Base-by-base conservation (phyloP, 2,113 vertebrate species). In the Equus przewalskii region DNA sequence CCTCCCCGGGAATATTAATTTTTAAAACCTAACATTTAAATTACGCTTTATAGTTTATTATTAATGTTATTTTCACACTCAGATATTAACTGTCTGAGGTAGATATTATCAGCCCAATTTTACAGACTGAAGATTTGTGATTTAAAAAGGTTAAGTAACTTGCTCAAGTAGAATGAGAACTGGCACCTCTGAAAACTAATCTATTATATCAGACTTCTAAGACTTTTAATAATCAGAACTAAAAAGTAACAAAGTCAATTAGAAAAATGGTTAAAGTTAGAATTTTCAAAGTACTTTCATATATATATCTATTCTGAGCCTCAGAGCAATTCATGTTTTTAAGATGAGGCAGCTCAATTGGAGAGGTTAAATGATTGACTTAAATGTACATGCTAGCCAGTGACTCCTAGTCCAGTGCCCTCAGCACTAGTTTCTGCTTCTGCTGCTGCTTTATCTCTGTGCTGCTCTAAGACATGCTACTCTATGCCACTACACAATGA, bases 291-390 rank as follows among this genome's bases (percentile, higher is more conserved):
- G 65, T 73, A 30, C 6, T 76, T 84, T 82, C 51, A 21, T 62
- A 13, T 13, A 62, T 49, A 36, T 87, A 33, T 58, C 76, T 95
- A 33, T 93, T 78, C 67, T 97, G 33, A 88, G 72, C 60, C 72
- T 91, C 62, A 85, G 88, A 76, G n/a, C 13, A 67, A 70, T 89
- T 97, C 36, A 54, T 67, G 16, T 51, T 90, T 95, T 83, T 81
- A 92, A 67, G 65, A 79, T 51, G 72, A 58, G 60, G 7, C 79
- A 91, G 72, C 51, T 33, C 5, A 83, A 1, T 9, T 33, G 54
- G 44, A 83, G 36, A 89, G 21, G 14, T 64, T 72, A 81, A 81
- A n/a, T 79, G 15, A 69, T 56, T 72, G 54, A 33, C 1, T 41
- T 72, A 46, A 62, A 54, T 4, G 5, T 7, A 19, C 9, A 7